Conservation (phyloP, 2,113 vertebrate genomes). For the Peromyscus leucopus region DNA sequence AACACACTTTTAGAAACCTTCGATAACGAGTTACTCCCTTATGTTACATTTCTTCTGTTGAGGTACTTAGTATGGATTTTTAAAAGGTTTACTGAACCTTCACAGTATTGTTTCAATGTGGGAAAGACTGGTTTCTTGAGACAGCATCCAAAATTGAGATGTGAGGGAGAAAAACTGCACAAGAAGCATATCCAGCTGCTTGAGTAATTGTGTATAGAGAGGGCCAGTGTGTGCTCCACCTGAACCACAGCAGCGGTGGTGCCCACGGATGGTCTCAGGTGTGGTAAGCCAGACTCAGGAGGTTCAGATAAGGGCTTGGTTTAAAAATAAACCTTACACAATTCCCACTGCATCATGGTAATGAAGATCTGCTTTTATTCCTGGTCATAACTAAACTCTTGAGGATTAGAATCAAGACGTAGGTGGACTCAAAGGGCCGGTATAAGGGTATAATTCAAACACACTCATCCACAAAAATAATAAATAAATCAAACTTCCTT, state of each 20-base stretch:
- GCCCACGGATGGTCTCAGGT: constrained; percentile 47
- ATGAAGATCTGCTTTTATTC: constrained; percentile 68
- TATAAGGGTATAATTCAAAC: constrained; percentile 22
- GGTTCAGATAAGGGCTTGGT: constrained; percentile 30
- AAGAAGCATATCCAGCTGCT: background rate
- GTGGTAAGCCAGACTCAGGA: constrained; percentile 50
- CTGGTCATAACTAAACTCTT: constrained; percentile 73
- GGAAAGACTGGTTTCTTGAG: constrained; percentile 3
- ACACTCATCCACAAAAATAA: constrained; percentile 42
- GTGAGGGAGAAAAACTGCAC: background rate
- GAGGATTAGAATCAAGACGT: constrained; percentile 42
- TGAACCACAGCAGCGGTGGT: constrained; percentile 35
- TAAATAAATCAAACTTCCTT: constrained; percentile 38
- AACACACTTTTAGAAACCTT: constrained; percentile 13
- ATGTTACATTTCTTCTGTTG: background rate
- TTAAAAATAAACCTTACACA: constrained; percentile 77
- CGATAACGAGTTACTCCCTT: background rate
- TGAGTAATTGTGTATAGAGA: background rate
- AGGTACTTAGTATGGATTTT: constrained; percentile 21
- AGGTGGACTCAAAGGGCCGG: constrained; percentile 55
- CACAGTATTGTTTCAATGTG: background rate
- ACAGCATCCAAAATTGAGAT: constrained; percentile 26
- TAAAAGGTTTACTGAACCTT: background rate
- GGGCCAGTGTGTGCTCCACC: background rate
- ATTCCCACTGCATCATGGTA: constrained; percentile 41